Conservation (phyloP, 2,888 invertebrate genomes). For the Pandemis cinnamomeana region DNA sequence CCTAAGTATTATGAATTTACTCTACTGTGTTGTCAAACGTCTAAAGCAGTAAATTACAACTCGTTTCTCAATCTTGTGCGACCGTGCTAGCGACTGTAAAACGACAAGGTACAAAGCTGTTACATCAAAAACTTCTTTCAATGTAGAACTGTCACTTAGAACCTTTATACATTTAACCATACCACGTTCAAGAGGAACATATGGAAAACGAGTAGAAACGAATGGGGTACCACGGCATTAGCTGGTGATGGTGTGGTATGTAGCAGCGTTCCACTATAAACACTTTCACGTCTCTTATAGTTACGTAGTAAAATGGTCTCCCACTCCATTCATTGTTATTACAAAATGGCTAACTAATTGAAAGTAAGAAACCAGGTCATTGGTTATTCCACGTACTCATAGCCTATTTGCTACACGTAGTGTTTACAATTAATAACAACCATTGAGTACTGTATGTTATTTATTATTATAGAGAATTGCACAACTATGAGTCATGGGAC, state of each 20-base stretch:
- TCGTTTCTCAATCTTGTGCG: no score
- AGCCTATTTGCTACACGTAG: conserved; percentile 43
- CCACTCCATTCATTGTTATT: conserved; percentile 16
- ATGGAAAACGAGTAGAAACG: background rate
- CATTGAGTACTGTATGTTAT: conserved; percentile 44
- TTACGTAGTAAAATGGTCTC: background rate
- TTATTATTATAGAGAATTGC: conserved; percentile 48
- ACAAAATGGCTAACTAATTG: conserved; percentile 17
- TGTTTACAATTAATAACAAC: conserved; percentile 46
- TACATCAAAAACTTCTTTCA: no score
- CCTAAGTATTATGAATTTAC: no score
- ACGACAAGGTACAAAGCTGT: no score
- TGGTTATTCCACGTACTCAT: conserved; percentile 37
- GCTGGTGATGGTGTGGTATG: background rate
- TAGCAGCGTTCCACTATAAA: background rate
- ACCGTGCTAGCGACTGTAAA: no score
- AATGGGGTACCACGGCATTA: background rate
- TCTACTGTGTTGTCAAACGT: no score
- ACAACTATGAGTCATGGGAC: conserved; percentile 29
- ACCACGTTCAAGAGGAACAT: background rate
- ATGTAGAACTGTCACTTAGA: no score
- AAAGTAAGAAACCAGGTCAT: conserved; percentile 23
- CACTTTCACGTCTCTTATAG: background rate
- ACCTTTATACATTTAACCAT: no score
- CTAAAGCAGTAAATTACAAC: no score